These are phyloP conservation scores for Pangasius macronema DNA, from an alignment of 2,797 vertebrate genomes.

Conservation along the genomic window DNA sequence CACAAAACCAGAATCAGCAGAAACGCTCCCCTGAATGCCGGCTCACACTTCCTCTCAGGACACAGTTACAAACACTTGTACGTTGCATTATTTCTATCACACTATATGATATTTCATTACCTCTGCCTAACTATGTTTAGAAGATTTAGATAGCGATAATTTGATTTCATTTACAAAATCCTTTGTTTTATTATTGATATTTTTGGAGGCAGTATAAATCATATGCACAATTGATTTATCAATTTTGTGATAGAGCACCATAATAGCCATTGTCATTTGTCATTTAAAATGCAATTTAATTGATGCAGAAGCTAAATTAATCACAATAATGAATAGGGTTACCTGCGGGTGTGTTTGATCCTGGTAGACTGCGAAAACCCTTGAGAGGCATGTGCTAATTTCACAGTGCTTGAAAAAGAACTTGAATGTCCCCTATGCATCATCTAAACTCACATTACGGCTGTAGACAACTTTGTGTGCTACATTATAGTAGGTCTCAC, in stretches of 20 bases:
- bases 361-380: conserved; percentile 43
- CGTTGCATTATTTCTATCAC: background rate
- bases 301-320: conserved; percentile 71
- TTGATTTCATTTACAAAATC: conserved; percentile 18
- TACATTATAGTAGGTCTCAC: background rate
- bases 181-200: conserved; percentile 58
- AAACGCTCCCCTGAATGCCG: conserved; percentile 53
- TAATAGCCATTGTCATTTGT: conserved; percentile 73
- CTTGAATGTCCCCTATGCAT: conserved; percentile 31
- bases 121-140: background rate
- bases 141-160: background rate
- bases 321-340: conserved; percentile 71
- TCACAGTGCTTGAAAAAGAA: conserved; percentile 46
- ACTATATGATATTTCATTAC: conserved; percentile 9
- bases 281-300: conserved; percentile 77
- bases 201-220: conserved; percentile 71
- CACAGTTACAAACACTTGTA: conserved; percentile 18
- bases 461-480: conserved; percentile 33
- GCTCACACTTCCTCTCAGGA: conserved; percentile 10
- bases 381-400: conserved; percentile 56
- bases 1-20: conserved; percentile 65
- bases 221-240: conserved; percentile 65
- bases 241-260: conserved; percentile 43
- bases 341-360: conserved; percentile 56
- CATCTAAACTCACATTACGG: conserved; percentile 35